Conservation (phyloP, 2,797 vertebrate genomes). For the Pyrocephalus nanus region DNA sequence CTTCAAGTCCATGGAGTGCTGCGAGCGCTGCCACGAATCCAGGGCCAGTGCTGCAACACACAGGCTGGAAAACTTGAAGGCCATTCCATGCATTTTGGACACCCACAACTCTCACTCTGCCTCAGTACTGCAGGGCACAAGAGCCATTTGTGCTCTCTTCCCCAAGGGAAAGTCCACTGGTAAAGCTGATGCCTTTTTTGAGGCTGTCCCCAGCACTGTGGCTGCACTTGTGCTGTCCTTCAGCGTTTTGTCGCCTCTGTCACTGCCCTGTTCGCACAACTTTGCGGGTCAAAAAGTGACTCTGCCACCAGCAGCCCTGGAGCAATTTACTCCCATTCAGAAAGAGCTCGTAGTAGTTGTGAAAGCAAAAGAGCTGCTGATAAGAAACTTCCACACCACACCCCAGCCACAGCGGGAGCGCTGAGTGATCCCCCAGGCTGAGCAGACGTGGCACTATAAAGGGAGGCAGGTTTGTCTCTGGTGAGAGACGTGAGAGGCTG, state of each 20-base stretch:
- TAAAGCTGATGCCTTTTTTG: not conserved
- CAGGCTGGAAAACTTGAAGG: not conserved
- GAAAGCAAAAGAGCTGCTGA: constrained; percentile 43
- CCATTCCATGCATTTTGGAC: not conserved
- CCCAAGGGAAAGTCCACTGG: not conserved
- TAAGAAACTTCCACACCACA: not conserved
- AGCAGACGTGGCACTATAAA: not conserved
- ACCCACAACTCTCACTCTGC: not conserved
- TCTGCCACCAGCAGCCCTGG: not conserved
- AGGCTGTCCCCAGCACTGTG: not conserved
- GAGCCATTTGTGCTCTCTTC: not conserved
- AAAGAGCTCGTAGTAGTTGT: not conserved
- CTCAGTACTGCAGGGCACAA: fast-evolving
- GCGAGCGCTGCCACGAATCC: fast-evolving
- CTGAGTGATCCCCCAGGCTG: not conserved
- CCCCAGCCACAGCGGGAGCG: not conserved
- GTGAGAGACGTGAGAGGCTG: constrained; percentile 19
- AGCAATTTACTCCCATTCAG: not conserved
- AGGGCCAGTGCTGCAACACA: fast-evolving
- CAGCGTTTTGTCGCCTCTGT: not conserved
- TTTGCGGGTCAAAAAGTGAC: not conserved
- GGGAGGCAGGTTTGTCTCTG: constrained; percentile 6
- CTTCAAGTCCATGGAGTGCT: not conserved
- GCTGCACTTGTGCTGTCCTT: fast-evolving
- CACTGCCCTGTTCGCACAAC: not conserved